Conservation (phyloP, 2,888 invertebrate species). For the Andrena hattorfiana region DNA sequence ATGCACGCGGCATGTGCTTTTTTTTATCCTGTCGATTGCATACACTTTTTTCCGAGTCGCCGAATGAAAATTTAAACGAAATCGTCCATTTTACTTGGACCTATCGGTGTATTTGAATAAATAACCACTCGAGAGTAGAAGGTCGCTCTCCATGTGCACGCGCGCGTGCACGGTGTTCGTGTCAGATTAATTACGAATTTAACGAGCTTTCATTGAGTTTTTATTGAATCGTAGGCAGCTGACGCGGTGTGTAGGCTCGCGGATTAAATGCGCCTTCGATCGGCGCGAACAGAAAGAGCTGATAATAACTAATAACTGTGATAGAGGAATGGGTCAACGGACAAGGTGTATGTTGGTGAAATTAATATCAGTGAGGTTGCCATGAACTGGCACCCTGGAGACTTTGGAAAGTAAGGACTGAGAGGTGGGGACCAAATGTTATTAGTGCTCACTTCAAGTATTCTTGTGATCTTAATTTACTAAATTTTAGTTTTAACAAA, state of each 20-base stretch:
- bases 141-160: not conserved
- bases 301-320: constrained; percentile 23
- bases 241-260: not conserved
- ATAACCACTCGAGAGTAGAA: not conserved
- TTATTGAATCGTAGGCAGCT: not conserved
- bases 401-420: constrained; percentile 2
- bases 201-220: constrained; percentile 3
- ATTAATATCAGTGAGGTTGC: constrained; percentile 51
- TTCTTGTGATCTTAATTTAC: no score
- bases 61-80: constrained; percentile 14
- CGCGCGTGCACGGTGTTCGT: not conserved
- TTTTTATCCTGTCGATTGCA: not conserved
- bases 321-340: constrained; percentile 4
- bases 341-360: constrained; percentile 27
- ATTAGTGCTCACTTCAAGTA: not conserved
- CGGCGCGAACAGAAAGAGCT: constrained; percentile 1
- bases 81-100: not conserved
- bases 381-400: constrained; percentile 19
- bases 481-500: not conserved
- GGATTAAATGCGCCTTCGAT: constrained; percentile 17
- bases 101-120: constrained; percentile 10
- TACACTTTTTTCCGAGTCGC: not conserved
- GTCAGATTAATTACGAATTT: not conserved
- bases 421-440: not conserved
- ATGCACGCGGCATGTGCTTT: not conserved